Evolutionary conservation across 1,140 invertebrate species (phyloP).

Genomic region (Nomia melanderi): DNA sequence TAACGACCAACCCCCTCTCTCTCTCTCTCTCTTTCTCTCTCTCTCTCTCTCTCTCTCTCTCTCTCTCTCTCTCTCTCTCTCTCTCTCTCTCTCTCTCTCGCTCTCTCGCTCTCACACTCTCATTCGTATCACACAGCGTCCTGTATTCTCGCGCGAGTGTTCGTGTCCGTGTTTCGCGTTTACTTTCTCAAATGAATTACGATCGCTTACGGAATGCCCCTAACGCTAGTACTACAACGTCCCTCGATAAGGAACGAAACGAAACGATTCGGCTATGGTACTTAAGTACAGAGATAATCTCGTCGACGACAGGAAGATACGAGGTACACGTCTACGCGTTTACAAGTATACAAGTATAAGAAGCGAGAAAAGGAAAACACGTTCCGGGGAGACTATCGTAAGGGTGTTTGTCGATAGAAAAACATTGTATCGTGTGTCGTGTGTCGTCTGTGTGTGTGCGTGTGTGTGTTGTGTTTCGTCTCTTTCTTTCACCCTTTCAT

Average conservation of each 20-base stretch:
- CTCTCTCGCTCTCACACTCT: no score
- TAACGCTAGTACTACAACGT: constrained; percentile 71
- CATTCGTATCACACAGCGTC: no score
- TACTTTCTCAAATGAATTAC: constrained; percentile 57
- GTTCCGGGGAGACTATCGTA: not conserved
- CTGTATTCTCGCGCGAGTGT: no score
- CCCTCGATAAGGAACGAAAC: not conserved
- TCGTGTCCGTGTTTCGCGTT: not conserved
- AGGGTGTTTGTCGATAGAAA: not conserved
- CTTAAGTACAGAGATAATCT: not conserved
- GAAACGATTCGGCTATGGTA: not conserved
- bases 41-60: no score
- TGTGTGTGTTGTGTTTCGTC: not conserved
- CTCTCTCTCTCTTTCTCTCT: no score
- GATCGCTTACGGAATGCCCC: constrained; percentile 71
- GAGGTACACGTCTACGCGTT: not conserved
- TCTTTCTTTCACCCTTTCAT: no score
- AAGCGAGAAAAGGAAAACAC: constrained; percentile 13
- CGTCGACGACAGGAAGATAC: constrained; percentile 10
- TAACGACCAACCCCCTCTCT: no score
- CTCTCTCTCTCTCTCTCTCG: no score
- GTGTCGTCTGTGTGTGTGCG: not conserved
- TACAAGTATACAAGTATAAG: not conserved
- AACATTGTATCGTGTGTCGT: not conserved
- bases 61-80: no score